phyloP scores from a whole-genome alignment of 2,113 vertebrate genomes.

The Corydoras maculifer region DNA sequence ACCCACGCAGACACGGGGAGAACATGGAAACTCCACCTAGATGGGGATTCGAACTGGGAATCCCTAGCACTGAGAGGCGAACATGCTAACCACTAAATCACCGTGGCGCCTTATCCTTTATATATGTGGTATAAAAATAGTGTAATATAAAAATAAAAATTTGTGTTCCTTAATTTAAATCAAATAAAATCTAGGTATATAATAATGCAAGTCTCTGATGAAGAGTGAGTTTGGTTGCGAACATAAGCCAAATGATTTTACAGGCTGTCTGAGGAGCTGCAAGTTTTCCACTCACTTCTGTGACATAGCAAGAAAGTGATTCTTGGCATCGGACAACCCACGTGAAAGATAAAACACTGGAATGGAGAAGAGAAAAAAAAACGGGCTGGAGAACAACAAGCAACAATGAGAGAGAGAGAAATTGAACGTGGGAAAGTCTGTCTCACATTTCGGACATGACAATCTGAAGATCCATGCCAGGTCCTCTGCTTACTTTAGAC shows the following conservation, averaged over 20 bases:
- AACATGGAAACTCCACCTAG: too few relatives aligned
- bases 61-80: too few relatives aligned
- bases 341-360: slow-evolving; percentile 38
- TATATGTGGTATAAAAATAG: too few relatives aligned
- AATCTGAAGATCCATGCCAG: slow-evolving; percentile 18
- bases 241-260: not conserved
- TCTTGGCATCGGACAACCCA: slow-evolving; percentile 25
- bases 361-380: slow-evolving; percentile 33
- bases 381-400: slow-evolving; percentile 23
- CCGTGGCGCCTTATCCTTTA: too few relatives aligned
- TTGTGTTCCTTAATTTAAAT: too few relatives aligned
- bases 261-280: not conserved
- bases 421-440: slow-evolving; percentile 41
- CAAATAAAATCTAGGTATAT: not conserved
- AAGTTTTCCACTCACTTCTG: slow-evolving; percentile 12
- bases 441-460: slow-evolving; percentile 25
- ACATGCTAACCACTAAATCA: too few relatives aligned
- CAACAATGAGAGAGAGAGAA: slow-evolving; percentile 12
- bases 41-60: too few relatives aligned
- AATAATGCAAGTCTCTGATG: not conserved
- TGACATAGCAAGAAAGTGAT: slow-evolving; percentile 35
- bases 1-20: too few relatives aligned
- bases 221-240: not conserved
- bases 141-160: too few relatives aligned
- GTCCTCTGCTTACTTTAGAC: slow-evolving; percentile 11